Evolutionary conservation across 2,888 invertebrate genomes (phyloP).

Genomic region (Strigamia maritima): DNA sequence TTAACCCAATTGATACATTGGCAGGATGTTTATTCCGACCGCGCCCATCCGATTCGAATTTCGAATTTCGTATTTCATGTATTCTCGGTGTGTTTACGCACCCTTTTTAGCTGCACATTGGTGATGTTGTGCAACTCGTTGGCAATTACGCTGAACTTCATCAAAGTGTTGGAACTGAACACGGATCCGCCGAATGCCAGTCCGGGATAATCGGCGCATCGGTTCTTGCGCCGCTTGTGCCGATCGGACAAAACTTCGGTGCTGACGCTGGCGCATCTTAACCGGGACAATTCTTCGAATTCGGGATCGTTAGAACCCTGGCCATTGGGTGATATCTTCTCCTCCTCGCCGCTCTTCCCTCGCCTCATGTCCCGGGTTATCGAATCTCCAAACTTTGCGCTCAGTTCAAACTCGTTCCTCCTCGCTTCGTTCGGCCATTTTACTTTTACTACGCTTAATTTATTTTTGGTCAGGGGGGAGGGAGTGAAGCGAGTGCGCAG

Average conservation of each 20-base stretch:
- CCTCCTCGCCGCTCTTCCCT: neutral
- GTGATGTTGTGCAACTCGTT: slow-evolving; percentile 97
- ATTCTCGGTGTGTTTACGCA: slow-evolving; percentile 59
- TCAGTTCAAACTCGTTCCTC: too few species aligned
- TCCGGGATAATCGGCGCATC: slow-evolving; percentile 89
- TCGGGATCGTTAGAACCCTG: neutral
- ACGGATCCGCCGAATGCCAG: slow-evolving; percentile 86
- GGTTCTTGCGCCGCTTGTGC: slow-evolving; percentile 59
- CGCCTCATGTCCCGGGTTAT: neutral
- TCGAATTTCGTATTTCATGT: neutral
- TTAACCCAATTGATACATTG: neutral
- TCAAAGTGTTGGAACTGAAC: slow-evolving; percentile 94
- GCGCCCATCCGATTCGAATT: neutral
- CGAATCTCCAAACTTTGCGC: neutral
- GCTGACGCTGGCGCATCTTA: slow-evolving; percentile 83
- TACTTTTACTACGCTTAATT: too few species aligned
- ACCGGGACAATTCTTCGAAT: slow-evolving; percentile 62
- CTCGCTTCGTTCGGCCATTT: slow-evolving; percentile 7
- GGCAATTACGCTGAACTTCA: slow-evolving; percentile 94
- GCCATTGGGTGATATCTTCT: neutral
- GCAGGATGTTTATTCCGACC: neutral
- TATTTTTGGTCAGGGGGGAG: too few species aligned
- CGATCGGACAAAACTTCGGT: slow-evolving; percentile 81
- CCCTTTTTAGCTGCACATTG: slow-evolving; percentile 93
- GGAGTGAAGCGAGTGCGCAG: neutral